Evolutionary conservation across 2,888 invertebrate species (phyloP), one percentile per base, ranked within the genome.

Genomic region (Sinelater perroti): DNA sequence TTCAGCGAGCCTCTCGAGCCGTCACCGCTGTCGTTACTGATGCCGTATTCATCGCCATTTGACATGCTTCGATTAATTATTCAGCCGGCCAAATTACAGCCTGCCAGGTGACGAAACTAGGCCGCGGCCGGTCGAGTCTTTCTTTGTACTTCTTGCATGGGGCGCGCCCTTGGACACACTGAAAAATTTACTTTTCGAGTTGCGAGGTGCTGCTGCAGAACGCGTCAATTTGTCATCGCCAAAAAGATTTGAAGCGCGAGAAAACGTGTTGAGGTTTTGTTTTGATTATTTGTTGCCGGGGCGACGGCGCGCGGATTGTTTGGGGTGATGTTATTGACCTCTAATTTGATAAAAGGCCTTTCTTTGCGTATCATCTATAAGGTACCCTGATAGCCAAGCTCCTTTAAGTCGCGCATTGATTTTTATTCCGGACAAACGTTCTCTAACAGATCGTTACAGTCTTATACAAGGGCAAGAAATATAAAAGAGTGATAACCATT

Each of bases 31-130:
- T 53, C 26, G 20, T 52, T 53, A 28, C 47, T 35, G 49, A 49
- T 40, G 35, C 44, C 36, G 24, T 49, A 49, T 44, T 58, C 42
- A 17, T 58, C 44, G 18, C 44, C 31, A 28, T 17, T 54, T 44
- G 58, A 42, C 58, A 58, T 58, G 42, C 53, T 35, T 47, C 1
- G 28, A 58, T 53, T 33, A 49, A 58, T 35, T 47, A 58, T 49
- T 47, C 24, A 53, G 28, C n/a, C 17, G 30, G 17, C 28, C 30
- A 24, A n/a, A 49, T n/a, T n/a, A 33, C 8, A 10, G 20, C 8
- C 7, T 20, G 24, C 26, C 35, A 35, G 1, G 10, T 16, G 17
- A 6, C 14, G 24, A 13, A 24, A 14, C 31, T 14, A 14, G 16
- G 14, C 31, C 5, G 14, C 5, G 2, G 6, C n/a, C 31, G 31